These are phyloP conservation scores for Caenorhabditis sp. DNA, from an alignment of 2,888 invertebrate species.

Conservation along the genomic window DNA sequence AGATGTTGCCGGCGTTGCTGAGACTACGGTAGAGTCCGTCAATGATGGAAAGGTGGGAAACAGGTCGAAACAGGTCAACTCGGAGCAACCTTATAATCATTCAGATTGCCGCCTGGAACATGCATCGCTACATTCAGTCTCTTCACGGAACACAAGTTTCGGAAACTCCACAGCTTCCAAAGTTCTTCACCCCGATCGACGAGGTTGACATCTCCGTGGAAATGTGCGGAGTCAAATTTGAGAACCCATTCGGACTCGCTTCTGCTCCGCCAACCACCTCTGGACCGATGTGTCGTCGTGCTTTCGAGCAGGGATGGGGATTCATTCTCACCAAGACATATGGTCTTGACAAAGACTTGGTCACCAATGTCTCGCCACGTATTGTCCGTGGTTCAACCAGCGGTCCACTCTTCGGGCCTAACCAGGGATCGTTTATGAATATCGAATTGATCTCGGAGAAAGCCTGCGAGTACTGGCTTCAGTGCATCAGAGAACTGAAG, in stretches of 20 bases:
- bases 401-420: slow-evolving; percentile 90
- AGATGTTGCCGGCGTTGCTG: slow-evolving; percentile 92
- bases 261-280: slow-evolving; percentile 97
- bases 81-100: slow-evolving; percentile 79
- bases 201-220: slow-evolving; percentile 93
- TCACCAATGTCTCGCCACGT: slow-evolving; percentile 96
- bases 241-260: slow-evolving; percentile 96
- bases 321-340: slow-evolving; percentile 98
- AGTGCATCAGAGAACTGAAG: slow-evolving; percentile 87
- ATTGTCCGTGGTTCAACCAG: slow-evolving; percentile 94
- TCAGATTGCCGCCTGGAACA: slow-evolving; percentile 81
- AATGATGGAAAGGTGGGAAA: slow-evolving; percentile 97
- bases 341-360: slow-evolving; percentile 92
- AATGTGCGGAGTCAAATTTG: slow-evolving; percentile 92
- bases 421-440: slow-evolving; percentile 92
- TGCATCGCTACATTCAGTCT: slow-evolving; percentile 91
- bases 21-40: slow-evolving; percentile 97
- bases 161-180: slow-evolving; percentile 86
- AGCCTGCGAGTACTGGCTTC: slow-evolving; percentile 92
- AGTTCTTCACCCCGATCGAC: slow-evolving; percentile 93
- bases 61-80: slow-evolving; percentile 82
- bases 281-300: slow-evolving; percentile 89
- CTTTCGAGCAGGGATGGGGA: slow-evolving; percentile 96
- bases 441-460: slow-evolving; percentile 99
- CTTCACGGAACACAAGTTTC: slow-evolving; percentile 83